These are phyloP conservation scores for Lophotis ruficrista DNA, from an alignment of 2,113 vertebrate species.

Conservation along the genomic window DNA sequence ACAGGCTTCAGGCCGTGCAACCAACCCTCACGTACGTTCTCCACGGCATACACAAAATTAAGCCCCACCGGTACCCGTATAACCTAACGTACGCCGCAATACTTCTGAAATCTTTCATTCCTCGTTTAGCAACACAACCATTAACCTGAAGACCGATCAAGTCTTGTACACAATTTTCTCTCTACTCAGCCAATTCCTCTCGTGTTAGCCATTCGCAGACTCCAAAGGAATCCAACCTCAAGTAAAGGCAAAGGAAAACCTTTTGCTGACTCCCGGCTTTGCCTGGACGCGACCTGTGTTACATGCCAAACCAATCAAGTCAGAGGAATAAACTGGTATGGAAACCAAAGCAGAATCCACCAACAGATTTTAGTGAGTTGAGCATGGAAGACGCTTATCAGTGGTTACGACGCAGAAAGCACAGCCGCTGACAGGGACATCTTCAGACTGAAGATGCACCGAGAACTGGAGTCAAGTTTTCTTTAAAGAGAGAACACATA, in stretches of 20 bases:
- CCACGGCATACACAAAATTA: rapidly evolving
- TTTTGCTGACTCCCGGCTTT: background rate
- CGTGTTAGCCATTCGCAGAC: background rate
- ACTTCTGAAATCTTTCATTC: background rate
- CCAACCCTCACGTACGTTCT: rapidly evolving
- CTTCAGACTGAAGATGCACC: background rate
- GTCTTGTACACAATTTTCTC: background rate
- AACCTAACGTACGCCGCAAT: background rate
- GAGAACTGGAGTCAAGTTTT: background rate
- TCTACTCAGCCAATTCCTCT: background rate
- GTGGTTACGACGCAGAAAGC: background rate
- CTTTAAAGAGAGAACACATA: background rate
- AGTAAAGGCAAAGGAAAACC: background rate
- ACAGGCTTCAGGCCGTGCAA: background rate
- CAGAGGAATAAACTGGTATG: background rate
- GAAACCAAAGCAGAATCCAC: background rate
- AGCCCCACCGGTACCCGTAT: background rate
- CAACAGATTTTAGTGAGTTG: background rate
- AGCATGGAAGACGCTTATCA: background rate
- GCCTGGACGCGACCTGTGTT: background rate
- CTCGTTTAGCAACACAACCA: background rate
- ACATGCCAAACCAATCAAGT: background rate
- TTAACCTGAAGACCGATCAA: background rate
- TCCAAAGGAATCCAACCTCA: rapidly evolving
- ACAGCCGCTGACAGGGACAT: background rate